Evolutionary conservation across 2,113 vertebrate genomes (phyloP), one percentile per base, ranked within the genome.

Genomic region (Oryzias curvinotus): DNA sequence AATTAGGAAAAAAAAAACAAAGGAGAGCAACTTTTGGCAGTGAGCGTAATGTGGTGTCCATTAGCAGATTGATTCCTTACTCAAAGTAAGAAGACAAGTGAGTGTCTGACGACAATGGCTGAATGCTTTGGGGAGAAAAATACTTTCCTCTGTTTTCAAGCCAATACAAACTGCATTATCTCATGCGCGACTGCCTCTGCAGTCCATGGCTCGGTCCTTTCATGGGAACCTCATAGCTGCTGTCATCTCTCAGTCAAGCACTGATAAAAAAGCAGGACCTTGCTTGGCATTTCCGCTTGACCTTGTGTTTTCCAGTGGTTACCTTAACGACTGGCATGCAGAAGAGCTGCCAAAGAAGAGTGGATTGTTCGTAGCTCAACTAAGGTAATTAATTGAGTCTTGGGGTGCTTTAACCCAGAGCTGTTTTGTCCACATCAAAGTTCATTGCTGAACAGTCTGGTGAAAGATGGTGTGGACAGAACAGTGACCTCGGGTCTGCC

Each of bases 211-310:
- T 58, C 21, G 50, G 3, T 63, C 57, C 16, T 68, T 45, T 57
- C 23, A 17, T 16, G 18, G 70, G 56, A 74, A 81, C 72, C 69
- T 53, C 70, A 73, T 77, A 72, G 81, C 74, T 57, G 48, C 87
- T 88, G 86, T 88, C 88, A 90, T 71, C 78, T 91, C 90, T 82
- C 88, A 89, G 81, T 92, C 88, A 87, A 57, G 28, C 19, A 36
- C 65, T 83, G 85, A 88, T 71, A 55, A 79, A 71, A 36, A 79
- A 71, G 74, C n/a, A 64, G 80, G 89, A 89, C 91, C 86, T 90
- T 89, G 84, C 57, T 46, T 58, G 52, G 75, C 52, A 6, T 75
- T 80, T 71, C 68, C 68, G 81, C 84, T 86, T 68, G 79, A 88
- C 78, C 81, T 83, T 79, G 78, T 65, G 50, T 80, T 86, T 84